Percentiles rank a stretch among this genome's conserved stretches.
These are phyloP conservation scores for Anguilla obscura DNA, from an alignment of 2,797 vertebrate genomes.

Conservation along the genomic window DNA sequence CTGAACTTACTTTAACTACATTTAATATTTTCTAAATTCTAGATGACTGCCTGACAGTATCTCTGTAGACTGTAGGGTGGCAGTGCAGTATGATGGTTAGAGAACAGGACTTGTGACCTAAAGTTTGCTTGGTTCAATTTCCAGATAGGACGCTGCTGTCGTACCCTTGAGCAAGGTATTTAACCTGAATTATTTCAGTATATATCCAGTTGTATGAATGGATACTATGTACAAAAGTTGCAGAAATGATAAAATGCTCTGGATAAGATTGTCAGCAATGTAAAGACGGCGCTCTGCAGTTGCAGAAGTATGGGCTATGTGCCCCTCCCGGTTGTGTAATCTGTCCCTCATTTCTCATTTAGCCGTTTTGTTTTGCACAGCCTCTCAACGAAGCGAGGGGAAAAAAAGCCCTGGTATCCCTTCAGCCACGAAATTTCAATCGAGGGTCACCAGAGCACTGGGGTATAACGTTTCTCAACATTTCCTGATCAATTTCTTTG, in stretches of 20 bases:
- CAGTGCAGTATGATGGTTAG: too few relatives aligned
- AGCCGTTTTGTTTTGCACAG: background rate
- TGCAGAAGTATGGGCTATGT: background rate
- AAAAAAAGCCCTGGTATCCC: background rate
- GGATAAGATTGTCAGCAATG: too few relatives aligned
- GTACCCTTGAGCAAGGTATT: too few relatives aligned
- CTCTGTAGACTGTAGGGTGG: too few relatives aligned
- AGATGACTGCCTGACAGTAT: background rate
- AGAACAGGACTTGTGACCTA: too few relatives aligned
- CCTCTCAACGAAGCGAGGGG: background rate
- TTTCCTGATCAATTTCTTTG: background rate
- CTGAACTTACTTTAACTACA: background rate
- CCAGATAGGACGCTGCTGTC: too few relatives aligned
- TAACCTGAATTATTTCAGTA: too few relatives aligned
- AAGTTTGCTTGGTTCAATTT: too few relatives aligned
- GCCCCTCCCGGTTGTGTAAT: background rate
- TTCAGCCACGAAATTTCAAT: background rate
- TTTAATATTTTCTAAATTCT: background rate
- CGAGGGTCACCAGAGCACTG: background rate
- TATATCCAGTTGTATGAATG: too few relatives aligned
- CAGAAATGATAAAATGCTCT: too few relatives aligned
- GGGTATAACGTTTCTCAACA: too few relatives aligned
- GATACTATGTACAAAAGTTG: too few relatives aligned
- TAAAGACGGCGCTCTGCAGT: background rate
- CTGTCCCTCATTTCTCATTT: background rate